Percentiles rank a stretch among this genome's conserved stretches.
These are phyloP conservation scores for Merops nubicus DNA, from an alignment of 2,113 vertebrate genomes.

Conservation along the genomic window DNA sequence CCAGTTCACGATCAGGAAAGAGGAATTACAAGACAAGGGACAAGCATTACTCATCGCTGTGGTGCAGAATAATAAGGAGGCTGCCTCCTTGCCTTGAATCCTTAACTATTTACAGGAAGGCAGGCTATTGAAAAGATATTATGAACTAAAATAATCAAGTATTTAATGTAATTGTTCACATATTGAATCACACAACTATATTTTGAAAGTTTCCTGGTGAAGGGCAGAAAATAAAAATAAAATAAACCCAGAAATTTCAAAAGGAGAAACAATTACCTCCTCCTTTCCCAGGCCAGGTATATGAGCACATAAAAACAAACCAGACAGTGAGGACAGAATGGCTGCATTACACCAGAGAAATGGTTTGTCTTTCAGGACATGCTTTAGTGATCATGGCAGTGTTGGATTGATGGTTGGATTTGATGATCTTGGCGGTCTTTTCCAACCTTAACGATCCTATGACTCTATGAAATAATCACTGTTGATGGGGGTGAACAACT, in stretches of 20 bases:
- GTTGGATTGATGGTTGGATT: too few species aligned
- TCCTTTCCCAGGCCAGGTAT: neutral
- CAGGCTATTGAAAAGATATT: neutral
- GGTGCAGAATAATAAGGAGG: neutral
- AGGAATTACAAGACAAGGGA: neutral
- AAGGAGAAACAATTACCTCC: neutral
- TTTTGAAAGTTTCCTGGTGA: neutral
- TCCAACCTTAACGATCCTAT: too few species aligned
- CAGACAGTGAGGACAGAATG: neutral
- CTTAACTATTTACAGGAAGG: neutral
- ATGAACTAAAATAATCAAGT: neutral
- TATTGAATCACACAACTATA: neutral
- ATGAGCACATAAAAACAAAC: fast-evolving
- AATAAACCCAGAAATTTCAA: neutral
- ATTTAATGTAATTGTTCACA: neutral
- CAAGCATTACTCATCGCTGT: neutral
- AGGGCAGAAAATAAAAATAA: too few species aligned
- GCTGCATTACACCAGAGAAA: neutral
- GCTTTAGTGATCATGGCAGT: too few species aligned
- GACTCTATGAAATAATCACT: too few species aligned
- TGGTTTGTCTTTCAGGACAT: too few species aligned
- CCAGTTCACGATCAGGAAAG: neutral
- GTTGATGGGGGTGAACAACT: neutral
- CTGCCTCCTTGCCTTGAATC: neutral
- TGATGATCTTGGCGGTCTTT: too few species aligned